Percentiles rank a stretch among this genome's conserved stretches.
Conservation (phyloP, 1,140 invertebrate genomes). For the Papilio dardanus region DNA sequence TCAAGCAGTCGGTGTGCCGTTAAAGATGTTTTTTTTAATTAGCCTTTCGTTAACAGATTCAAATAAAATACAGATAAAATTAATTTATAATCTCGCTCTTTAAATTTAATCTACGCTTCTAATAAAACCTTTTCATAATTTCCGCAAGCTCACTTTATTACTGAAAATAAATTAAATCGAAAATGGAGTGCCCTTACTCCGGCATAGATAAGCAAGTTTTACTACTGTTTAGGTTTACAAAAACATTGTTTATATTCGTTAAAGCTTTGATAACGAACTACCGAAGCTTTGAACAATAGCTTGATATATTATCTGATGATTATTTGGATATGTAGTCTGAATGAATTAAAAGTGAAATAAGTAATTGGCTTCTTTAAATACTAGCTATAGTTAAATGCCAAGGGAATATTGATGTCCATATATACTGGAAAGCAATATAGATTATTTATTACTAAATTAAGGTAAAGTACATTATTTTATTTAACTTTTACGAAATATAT, state of each 20-base stretch:
- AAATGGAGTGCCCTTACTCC: conserved; percentile 24
- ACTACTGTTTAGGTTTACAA: conserved; percentile 7
- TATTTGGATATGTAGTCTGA: neutral
- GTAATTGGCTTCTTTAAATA: too few relatives aligned
- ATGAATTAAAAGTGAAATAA: too few relatives aligned
- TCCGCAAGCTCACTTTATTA: conserved; percentile 24
- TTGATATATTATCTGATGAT: neutral
- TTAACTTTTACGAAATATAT: too few relatives aligned
- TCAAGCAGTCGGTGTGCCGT: neutral
- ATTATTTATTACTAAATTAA: too few relatives aligned
- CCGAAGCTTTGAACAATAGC: neutral
- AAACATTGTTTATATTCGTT: conserved; percentile 5
- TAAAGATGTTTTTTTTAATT: neutral
- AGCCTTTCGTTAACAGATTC: neutral
- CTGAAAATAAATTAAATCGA: conserved; percentile 24
- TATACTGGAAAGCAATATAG: too few relatives aligned
- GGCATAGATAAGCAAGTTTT: neutral
- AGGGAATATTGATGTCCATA: too few relatives aligned
- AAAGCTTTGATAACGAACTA: neutral
- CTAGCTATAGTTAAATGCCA: too few relatives aligned
- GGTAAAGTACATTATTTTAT: too few relatives aligned
- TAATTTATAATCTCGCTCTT: conserved; percentile 6
- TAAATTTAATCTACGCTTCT: conserved; percentile 9
- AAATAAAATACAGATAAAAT: neutral
- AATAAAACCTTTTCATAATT: conserved; percentile 31